A percentile compares a stretch with the other conserved stretches of the same genome.
Conservation (phyloP, 2,797 vertebrate genomes). For the Acomys russatus region DNA sequence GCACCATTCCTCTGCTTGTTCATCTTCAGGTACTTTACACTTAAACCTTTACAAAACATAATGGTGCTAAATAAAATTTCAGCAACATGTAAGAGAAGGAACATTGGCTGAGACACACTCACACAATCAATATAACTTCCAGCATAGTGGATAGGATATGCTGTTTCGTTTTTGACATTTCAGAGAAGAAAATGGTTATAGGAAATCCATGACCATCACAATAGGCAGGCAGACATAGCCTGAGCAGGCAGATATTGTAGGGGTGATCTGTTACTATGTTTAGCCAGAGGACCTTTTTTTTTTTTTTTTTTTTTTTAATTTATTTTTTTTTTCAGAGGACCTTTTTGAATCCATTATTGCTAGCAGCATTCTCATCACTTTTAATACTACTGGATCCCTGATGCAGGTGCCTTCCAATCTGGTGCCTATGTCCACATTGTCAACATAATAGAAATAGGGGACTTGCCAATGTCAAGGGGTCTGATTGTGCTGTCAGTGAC, state of each 20-base stretch:
- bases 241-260: neutral
- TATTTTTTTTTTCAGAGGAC: no score
- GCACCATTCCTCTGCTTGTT: neutral
- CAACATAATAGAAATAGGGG: neutral
- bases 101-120: neutral
- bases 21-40: neutral
- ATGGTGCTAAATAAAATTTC: neutral
- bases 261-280: neutral
- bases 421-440: neutral
- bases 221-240: neutral
- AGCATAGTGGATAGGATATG: neutral
- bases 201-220: neutral
- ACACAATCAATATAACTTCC: neutral
- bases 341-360: neutral
- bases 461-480: neutral
- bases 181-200: neutral
- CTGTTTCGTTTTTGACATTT: constrained; percentile 1
- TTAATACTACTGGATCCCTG: neutral
- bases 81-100: neutral
- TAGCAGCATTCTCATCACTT: no score
- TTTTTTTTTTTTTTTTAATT: no score
- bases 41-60: neutral
- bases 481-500: neutral
- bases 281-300: neutral
- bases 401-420: neutral